phyloP scores from a whole-genome alignment of 2,113 vertebrate genomes.

The Microcebus griseorufus region DNA sequence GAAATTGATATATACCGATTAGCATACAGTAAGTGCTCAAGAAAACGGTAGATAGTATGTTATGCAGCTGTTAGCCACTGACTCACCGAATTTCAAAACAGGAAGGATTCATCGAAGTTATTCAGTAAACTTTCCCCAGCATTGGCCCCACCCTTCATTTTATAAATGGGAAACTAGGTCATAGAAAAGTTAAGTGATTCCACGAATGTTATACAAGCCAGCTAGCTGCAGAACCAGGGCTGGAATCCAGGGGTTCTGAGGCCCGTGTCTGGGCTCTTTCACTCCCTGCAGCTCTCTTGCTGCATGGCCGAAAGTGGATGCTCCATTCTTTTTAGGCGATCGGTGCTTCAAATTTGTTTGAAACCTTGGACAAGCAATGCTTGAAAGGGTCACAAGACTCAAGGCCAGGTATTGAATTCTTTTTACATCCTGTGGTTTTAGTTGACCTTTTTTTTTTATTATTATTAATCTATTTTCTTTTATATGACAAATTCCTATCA shows the following conservation, averaged over 20 bases:
- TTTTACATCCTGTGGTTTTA: slow-evolving; percentile 45
- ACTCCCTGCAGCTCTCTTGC: neutral
- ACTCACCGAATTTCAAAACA: neutral
- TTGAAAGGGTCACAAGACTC: neutral
- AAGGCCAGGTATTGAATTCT: neutral
- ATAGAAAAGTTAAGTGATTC: neutral
- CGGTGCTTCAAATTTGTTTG: neutral
- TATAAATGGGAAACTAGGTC: neutral
- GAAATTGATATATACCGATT: neutral
- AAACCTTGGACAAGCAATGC: neutral
- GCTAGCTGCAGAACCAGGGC: too few relatives aligned
- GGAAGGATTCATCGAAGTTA: neutral
- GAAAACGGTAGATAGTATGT: neutral
- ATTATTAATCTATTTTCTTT: neutral
- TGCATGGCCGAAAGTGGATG: accelerated
- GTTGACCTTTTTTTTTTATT: neutral
- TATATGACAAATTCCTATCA: neutral
- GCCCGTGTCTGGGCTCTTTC: neutral
- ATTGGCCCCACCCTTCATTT: neutral
- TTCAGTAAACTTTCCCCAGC: neutral
- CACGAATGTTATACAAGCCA: neutral
- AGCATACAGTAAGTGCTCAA: neutral
- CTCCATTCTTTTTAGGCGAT: neutral
- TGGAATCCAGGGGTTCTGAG: too few relatives aligned
- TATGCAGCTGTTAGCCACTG: neutral